These are phyloP conservation scores for Hyles lineata DNA, from an alignment of 2,888 invertebrate species.

Conservation along the genomic window DNA sequence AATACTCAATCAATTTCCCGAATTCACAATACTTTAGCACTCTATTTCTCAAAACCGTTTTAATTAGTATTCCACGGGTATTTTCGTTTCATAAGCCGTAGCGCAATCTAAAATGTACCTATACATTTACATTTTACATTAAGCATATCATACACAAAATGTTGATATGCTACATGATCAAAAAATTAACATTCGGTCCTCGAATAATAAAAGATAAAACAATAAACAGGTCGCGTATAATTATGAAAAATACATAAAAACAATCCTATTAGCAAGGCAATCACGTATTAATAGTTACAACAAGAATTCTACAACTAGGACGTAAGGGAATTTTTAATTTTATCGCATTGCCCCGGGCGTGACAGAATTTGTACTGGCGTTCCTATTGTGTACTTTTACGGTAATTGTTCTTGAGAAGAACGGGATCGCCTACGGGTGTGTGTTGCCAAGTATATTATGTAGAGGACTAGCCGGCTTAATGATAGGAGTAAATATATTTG, in stretches of 20 bases:
- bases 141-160: too few relatives aligned
- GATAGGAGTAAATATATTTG: too few relatives aligned
- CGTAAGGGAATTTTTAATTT: slow-evolving; percentile 14
- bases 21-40: too few relatives aligned
- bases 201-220: not conserved
- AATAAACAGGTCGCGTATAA: not conserved
- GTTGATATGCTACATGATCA: too few relatives aligned
- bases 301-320: slow-evolving; percentile 23
- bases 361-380: slow-evolving; percentile 10
- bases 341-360: slow-evolving; percentile 2
- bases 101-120: too few relatives aligned
- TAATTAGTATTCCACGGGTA: too few relatives aligned
- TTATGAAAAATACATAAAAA: not conserved
- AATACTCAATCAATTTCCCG: too few relatives aligned
- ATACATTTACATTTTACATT: too few relatives aligned
- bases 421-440: not conserved
- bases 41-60: too few relatives aligned
- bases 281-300: slow-evolving; percentile 9
- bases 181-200: not conserved
- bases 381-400: not conserved
- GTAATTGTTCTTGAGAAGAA: slow-evolving; percentile 13
- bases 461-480: too few relatives aligned
- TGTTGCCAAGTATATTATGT: not conserved
- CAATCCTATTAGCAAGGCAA: not conserved
- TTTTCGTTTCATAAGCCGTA: too few relatives aligned